Conservation (phyloP, 2,888 invertebrate species). For the Vandiemenella viatica region DNA sequence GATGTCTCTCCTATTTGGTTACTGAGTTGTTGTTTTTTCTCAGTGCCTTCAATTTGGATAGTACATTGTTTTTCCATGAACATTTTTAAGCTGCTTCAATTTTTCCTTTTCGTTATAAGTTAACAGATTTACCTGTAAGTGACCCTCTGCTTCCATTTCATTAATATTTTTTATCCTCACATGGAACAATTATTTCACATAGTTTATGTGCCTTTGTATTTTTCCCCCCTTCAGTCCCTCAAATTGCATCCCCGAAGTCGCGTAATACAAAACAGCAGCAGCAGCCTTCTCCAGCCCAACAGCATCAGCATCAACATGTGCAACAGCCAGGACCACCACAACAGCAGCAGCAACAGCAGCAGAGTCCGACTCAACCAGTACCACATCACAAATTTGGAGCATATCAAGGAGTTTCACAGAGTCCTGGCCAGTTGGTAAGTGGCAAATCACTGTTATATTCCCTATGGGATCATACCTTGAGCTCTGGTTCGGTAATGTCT, state of each 20-base stretch:
- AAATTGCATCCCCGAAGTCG: slow-evolving; percentile 18
- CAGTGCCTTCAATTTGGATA: too few species aligned
- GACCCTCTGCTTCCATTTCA: too few species aligned
- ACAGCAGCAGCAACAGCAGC: slow-evolving; percentile 38
- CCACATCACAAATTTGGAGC: slow-evolving; percentile 14
- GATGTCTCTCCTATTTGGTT: too few species aligned
- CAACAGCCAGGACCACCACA: slow-evolving; percentile 16
- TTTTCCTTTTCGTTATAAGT: not conserved
- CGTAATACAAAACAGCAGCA: slow-evolving; percentile 15
- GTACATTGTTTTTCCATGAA: not conserved
- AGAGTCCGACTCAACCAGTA: slow-evolving; percentile 30
- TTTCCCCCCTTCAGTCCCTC: too few species aligned
- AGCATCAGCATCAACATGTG: slow-evolving; percentile 14
- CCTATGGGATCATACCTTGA: not conserved
- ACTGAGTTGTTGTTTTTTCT: too few species aligned
- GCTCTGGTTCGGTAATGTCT: not conserved
- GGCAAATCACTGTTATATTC: not conserved
- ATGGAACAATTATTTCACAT: too few species aligned
- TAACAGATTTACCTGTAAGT: not conserved
- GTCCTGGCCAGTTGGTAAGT: slow-evolving; percentile 12
- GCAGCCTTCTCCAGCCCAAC: too few species aligned
- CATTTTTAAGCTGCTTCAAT: not conserved
- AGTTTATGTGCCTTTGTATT: too few species aligned
- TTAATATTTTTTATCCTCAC: too few species aligned
- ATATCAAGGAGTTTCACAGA: slow-evolving; percentile 14